Conservation (phyloP, 2,888 invertebrate genomes). For the Tinea pellionella region DNA sequence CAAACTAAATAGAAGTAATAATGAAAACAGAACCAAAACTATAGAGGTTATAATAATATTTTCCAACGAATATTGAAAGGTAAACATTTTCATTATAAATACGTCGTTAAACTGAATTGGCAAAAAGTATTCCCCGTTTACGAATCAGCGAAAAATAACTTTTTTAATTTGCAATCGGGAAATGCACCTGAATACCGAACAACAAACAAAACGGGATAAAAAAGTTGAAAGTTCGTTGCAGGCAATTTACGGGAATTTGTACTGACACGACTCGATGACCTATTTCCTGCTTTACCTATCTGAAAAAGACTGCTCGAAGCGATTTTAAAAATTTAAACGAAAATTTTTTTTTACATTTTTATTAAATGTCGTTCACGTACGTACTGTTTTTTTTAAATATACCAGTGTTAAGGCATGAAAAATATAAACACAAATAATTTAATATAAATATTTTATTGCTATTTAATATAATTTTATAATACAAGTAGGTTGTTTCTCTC, state of each 20-base stretch:
- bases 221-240: constrained; percentile 2
- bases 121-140: not conserved
- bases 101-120: not conserved
- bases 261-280: not conserved
- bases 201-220: constrained; percentile 4
- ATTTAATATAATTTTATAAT: too few relatives aligned
- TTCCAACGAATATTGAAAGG: not conserved
- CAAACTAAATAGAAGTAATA: too few relatives aligned
- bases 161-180: constrained; percentile 6
- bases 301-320: not conserved
- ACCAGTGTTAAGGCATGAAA: too few relatives aligned
- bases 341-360: too few relatives aligned
- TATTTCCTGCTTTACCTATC: not conserved
- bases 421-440: too few relatives aligned
- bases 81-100: not conserved
- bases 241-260: constrained; percentile 3
- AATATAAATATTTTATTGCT: too few relatives aligned
- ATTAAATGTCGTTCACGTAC: too few relatives aligned
- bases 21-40: too few relatives aligned
- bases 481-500: too few relatives aligned
- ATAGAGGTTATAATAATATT: too few relatives aligned
- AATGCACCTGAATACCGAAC: constrained; percentile 5
- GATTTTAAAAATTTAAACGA: not conserved
- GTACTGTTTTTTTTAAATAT: too few relatives aligned
- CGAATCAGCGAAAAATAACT: constrained; percentile 4